phyloP scores from a whole-genome alignment of 2,888 invertebrate species.

The Sympetrum striolatum region DNA sequence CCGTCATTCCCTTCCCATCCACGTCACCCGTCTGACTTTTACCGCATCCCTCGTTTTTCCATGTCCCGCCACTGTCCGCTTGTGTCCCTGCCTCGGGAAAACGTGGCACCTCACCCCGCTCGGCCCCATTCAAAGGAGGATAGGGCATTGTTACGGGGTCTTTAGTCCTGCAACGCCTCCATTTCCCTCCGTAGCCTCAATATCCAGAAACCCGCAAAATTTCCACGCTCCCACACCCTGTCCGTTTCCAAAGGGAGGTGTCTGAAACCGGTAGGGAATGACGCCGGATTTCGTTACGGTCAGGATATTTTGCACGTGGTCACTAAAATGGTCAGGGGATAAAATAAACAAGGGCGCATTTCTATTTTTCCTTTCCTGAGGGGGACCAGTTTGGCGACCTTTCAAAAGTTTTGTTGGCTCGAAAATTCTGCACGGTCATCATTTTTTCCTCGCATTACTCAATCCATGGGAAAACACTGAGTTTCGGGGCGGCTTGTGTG shows the following conservation, averaged over 20 bases:
- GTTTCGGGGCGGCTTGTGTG: background rate
- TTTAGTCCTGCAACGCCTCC: slow-evolving; percentile 32
- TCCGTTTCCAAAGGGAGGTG: background rate
- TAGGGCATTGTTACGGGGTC: slow-evolving; percentile 9
- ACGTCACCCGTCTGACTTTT: background rate
- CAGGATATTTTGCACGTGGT: slow-evolving; percentile 39
- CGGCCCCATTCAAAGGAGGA: background rate
- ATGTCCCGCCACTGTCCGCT: background rate
- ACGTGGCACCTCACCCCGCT: background rate
- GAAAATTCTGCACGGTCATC: slow-evolving; percentile 36
- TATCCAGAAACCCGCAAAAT: background rate
- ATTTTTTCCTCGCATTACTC: background rate
- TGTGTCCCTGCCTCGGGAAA: background rate
- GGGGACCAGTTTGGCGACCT: slow-evolving; percentile 1
- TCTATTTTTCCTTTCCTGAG: background rate
- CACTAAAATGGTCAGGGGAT: slow-evolving; percentile 38
- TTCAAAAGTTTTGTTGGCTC: background rate
- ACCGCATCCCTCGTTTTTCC: background rate
- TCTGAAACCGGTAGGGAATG: background rate
- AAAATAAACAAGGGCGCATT: slow-evolving; percentile 14
- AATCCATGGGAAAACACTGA: background rate
- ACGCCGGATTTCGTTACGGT: slow-evolving; percentile 23
- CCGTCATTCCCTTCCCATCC: background rate
- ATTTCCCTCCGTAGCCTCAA: background rate
- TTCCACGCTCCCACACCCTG: background rate